Evolutionary conservation across 2,797 vertebrate species (phyloP).

Genomic region (Chelonia mydas): DNA sequence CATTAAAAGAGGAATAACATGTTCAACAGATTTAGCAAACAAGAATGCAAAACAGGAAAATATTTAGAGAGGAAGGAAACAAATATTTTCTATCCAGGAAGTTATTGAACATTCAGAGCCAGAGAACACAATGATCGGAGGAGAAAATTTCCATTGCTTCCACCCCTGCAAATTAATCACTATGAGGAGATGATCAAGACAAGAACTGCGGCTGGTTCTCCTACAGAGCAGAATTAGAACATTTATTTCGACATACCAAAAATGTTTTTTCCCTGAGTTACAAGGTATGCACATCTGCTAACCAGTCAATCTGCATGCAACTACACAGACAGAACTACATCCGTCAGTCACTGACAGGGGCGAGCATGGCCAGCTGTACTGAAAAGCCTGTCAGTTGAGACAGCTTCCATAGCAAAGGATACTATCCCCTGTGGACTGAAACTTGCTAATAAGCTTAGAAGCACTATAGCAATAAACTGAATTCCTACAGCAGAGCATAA

Average conservation of each 20-base stretch:
- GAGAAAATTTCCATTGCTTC: constrained; percentile 48
- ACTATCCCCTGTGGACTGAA: neutral
- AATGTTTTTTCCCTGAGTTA: neutral
- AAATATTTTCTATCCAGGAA: neutral
- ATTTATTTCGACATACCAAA: neutral
- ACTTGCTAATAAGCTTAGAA: neutral
- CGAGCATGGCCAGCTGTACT: neutral
- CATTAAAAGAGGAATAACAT: neutral
- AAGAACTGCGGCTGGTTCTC: neutral
- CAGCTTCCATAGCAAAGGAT: neutral
- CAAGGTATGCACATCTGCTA: neutral
- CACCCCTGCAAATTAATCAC: constrained; percentile 46
- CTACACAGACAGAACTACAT: neutral
- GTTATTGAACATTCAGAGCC: constrained; percentile 48
- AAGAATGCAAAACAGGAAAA: constrained; percentile 28
- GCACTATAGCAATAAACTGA: neutral
- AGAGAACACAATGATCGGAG: constrained; percentile 31
- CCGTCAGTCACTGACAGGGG: neutral
- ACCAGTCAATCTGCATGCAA: neutral
- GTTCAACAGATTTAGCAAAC: constrained; percentile 38
- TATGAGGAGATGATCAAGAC: constrained; percentile 33
- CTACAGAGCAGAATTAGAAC: fast-evolving
- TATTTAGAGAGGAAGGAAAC: constrained; percentile 12
- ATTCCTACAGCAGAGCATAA: neutral
- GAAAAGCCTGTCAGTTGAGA: neutral